Percentiles rank a stretch among this genome's conserved stretches.
These are phyloP conservation scores for Cercopithecus diana DNA, from an alignment of 2,797 vertebrate genomes.

Conservation along the genomic window DNA sequence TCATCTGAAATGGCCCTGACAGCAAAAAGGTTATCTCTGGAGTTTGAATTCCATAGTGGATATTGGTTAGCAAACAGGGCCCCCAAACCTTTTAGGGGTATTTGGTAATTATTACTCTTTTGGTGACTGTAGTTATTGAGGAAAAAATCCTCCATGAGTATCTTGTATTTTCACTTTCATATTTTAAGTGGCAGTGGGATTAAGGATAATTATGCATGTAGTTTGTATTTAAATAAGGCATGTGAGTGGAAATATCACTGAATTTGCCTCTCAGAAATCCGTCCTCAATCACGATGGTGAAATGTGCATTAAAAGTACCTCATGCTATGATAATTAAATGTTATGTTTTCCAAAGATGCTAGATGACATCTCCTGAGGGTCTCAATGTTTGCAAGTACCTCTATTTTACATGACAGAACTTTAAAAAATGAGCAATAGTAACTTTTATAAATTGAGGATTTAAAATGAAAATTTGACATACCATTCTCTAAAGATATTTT, in stretches of 20 bases:
- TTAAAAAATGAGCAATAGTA: constrained; percentile 73
- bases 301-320: constrained; percentile 73
- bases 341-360: constrained; percentile 73
- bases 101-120: constrained; percentile 46
- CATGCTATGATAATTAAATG: constrained; percentile 78
- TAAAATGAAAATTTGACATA: constrained; percentile 70
- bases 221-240: constrained; percentile 78
- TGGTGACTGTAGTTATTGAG: constrained; percentile 34
- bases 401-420: constrained; percentile 65
- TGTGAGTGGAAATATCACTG: constrained; percentile 75
- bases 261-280: constrained; percentile 79
- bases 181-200: constrained; percentile 64
- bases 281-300: constrained; percentile 63
- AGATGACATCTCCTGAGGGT: constrained; percentile 67
- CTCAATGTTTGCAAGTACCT: constrained; percentile 71
- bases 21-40: not conserved
- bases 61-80: not conserved
- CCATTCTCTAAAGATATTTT: constrained; percentile 53
- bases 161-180: constrained; percentile 57
- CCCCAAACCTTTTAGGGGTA: not conserved
- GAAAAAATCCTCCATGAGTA: not conserved
- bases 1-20: constrained; percentile 19
- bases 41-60: not conserved
- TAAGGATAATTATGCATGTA: constrained; percentile 71
- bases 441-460: constrained; percentile 70